These are phyloP conservation scores for Peromyscus polionotus DNA, from an alignment of 2,113 vertebrate genomes.

Conservation along the genomic window DNA sequence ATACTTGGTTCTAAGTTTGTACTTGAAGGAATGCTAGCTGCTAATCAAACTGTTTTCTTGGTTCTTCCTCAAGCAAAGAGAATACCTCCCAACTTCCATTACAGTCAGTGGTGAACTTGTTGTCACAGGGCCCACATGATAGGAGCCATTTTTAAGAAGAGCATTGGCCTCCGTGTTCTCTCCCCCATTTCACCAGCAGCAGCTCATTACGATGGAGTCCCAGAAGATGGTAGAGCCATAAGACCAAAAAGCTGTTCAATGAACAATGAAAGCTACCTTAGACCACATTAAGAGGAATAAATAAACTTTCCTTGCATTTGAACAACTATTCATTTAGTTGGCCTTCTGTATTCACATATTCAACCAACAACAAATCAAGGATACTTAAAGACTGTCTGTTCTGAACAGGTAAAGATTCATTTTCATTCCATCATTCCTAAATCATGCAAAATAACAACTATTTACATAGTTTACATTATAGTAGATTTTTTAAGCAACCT, in stretches of 20 bases:
- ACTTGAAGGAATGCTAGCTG: background rate
- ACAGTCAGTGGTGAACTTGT: background rate
- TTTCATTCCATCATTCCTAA: background rate
- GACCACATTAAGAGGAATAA: background rate
- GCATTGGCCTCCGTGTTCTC: accelerated
- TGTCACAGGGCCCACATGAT: background rate
- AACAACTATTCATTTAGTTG: background rate
- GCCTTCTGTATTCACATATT: background rate
- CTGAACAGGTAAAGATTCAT: background rate
- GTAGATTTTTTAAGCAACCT: background rate
- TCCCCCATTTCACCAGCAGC: background rate
- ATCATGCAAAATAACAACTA: background rate
- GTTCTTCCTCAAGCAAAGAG: background rate
- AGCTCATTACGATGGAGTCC: background rate
- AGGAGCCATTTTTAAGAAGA: background rate
- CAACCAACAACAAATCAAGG: background rate
- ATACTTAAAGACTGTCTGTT: background rate
- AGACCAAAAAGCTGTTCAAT: background rate
- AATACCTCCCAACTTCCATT: background rate
- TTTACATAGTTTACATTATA: background rate
- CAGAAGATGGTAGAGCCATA: background rate
- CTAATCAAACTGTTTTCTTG: background rate
- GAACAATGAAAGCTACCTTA: background rate
- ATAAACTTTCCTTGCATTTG: background rate
- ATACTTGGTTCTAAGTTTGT: background rate